Base-by-base conservation (phyloP, 2,888 invertebrate genomes). In the Pharmacophagus antenor region DNA sequence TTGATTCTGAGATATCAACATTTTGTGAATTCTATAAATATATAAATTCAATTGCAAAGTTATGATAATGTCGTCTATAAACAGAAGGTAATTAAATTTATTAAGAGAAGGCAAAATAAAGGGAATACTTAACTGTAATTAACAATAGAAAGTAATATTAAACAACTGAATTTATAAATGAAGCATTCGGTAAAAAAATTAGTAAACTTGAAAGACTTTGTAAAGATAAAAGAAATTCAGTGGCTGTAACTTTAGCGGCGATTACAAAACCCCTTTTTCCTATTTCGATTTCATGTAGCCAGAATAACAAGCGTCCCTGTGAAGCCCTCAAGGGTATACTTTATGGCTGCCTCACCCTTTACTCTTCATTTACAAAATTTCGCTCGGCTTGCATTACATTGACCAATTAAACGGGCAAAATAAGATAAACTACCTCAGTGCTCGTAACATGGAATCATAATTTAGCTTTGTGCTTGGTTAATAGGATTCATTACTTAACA, bases 301-400 rank as follows among this genome's bases (percentile, higher is more conserved):
- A 42, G 20, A 50, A 42, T 56, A 56, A 50, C 50, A 25, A 56
- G 50, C 50, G 23, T 41, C 41, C 18, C 49, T 25, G 56, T 12
- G 27, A 22, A 25, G 3, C 42, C 42, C 50, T 49, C 18, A 5
- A 27, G 27, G 27, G 44, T 27, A 41, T 49, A 56, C 17, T 56
- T 56, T 56, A 56, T 50, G 48, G 20, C 18, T 49, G 23, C 41
- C n/a, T 50, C 42, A 17, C 15, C 21, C 44, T 18, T 44, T 20
- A 18, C 20, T 42, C 21, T 18, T 51, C 18, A 37, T 20, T 49
- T 56, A 37, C 17, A 47, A 37, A 17, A 55, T 55, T 48, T 37
- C 12, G 4, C 0, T 22, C n/a, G 21, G 23, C 41, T 37, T 18
- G 2, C 6, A 22, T 42, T 49, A 50, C 42, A 23, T 21, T 42